These are phyloP conservation scores for Onychomys torridus DNA, from an alignment of 2,797 vertebrate genomes.

Conservation along the genomic window DNA sequence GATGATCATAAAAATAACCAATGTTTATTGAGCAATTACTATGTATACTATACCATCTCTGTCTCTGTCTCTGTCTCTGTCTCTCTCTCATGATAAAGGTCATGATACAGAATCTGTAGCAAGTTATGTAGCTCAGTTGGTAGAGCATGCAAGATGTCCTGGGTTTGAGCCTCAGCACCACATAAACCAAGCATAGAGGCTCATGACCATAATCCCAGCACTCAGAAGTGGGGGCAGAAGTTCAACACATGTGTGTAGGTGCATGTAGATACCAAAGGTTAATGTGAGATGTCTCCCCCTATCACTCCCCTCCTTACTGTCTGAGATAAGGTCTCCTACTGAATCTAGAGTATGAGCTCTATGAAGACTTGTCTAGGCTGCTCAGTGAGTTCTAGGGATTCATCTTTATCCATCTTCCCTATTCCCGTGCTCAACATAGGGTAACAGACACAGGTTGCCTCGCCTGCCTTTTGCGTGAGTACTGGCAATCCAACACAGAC, in stretches of 20 bases:
- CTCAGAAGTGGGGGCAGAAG: not conserved
- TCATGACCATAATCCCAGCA: not conserved
- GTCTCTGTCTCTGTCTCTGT: not conserved
- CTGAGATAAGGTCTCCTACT: not conserved
- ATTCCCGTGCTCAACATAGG: not conserved
- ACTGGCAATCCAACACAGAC: not conserved
- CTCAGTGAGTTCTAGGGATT: not conserved
- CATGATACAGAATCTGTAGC: not conserved
- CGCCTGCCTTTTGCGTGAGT: not conserved
- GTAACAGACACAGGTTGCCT: not conserved
- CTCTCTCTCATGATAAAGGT: not conserved
- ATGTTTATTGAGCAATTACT: constrained; percentile 47
- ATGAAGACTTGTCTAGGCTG: not conserved
- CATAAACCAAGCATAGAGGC: not conserved
- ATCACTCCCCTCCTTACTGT: too few species aligned
- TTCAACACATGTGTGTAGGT: not conserved
- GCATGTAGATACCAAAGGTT: not conserved
- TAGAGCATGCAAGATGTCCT: not conserved
- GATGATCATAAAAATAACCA: not conserved
- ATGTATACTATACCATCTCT: not conserved
- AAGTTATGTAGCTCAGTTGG: not conserved
- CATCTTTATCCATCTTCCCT: not conserved
- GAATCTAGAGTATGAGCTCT: not conserved
- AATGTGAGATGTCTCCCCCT: not conserved
- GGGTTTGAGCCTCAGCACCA: not conserved